These are phyloP conservation scores for Dromococcyx pavoninus DNA, from an alignment of 2,797 vertebrate species.

Conservation along the genomic window DNA sequence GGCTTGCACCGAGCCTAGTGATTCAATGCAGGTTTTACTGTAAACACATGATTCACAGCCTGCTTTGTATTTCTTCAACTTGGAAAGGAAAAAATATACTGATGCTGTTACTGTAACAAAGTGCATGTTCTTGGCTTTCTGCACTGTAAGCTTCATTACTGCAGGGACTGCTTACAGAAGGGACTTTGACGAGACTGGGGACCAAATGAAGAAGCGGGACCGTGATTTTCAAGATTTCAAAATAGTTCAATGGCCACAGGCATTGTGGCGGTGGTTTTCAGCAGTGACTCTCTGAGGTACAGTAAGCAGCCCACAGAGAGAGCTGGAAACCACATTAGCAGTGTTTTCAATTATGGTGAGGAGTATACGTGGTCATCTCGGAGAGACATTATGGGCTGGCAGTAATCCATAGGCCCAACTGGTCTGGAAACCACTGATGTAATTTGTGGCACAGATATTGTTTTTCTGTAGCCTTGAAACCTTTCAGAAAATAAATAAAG, in stretches of 20 bases:
- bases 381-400: background rate
- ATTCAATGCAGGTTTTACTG: background rate
- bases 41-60: background rate
- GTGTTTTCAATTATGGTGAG: background rate
- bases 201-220: background rate
- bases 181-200: background rate
- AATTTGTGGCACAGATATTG: background rate
- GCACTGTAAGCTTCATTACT: rapidly evolving
- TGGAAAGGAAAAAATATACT: background rate
- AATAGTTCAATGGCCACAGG: background rate
- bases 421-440: background rate
- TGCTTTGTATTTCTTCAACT: background rate
- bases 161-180: background rate
- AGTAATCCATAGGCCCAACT: background rate
- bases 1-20: background rate
- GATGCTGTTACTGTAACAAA: background rate
- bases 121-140: background rate
- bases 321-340: background rate
- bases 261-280: rapidly evolving
- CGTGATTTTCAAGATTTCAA: background rate
- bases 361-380: background rate
- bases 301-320: background rate
- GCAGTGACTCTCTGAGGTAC: background rate
- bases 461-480: background rate
- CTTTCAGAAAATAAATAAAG: background rate